Base-by-base conservation (phyloP, 2,113 vertebrate species). In the Canis aureus region DNA sequence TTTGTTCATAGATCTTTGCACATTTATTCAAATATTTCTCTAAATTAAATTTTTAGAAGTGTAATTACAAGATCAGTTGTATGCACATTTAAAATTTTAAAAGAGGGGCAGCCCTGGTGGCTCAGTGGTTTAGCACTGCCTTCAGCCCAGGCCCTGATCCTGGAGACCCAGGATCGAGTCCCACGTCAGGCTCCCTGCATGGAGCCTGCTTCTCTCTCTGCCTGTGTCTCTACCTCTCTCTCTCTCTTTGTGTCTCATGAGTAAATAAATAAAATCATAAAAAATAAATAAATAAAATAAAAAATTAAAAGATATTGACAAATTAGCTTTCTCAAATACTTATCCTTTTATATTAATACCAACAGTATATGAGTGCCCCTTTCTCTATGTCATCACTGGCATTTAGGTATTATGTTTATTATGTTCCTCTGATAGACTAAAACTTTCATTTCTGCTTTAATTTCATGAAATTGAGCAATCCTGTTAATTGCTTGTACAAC, bases 11-110 rank as follows among this genome's bases (percentile, higher is more conserved):
- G 29, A 69, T 59, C n/a, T 86, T 85, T 95, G 35, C 13, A 51
- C 55, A 71, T 71, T 85, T 79, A 51, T 85, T 85, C 29, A 92
- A 73, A 43, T 19, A 71, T 92, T 93, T 85, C 43, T 76, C 69
- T 84, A 85, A 59, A 83, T 16, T 76, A 62, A 62, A 22, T 53
- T 35, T 93, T 93, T 49, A 29, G 57, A 53, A 84, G 57, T 74
- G 3, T 64, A 74, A 92, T 84, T 84, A 74, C 0, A 93, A 74
- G 29, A 84, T 67, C 35, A 81, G 16, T 71, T 91, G 35, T 89
- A 29, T 38, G 32, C n/a, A 69, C 16, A 35, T 35, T 81, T 38
- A 32, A n/a, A 38, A 73, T 89, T 53, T 91, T 85, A 59, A 11
- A 35, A 59, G 53, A 78, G 43, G 43, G 43, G 43, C 43, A 43